Evolutionary conservation across 1,140 invertebrate species (phyloP).

Genomic region (Drosophila kanapiae): DNA sequence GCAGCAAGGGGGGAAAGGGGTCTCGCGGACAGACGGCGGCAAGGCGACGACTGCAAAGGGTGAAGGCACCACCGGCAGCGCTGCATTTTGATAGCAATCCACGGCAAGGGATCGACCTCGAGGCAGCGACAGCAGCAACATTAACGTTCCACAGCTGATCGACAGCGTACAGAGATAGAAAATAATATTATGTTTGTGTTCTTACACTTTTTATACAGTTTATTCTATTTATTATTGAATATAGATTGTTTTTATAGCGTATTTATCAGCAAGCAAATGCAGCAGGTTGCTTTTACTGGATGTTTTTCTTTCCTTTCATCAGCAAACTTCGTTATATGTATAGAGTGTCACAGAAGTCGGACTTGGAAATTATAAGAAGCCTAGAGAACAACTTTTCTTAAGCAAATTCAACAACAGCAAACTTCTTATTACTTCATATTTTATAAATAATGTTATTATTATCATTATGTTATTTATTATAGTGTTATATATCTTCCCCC

Average conservation of each 20-base stretch:
- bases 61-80: slow-evolving; percentile 63
- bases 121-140: slow-evolving; percentile 17
- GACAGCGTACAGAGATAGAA: slow-evolving; percentile 15
- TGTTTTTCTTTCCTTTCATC: not conserved
- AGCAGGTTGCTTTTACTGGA: not conserved
- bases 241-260: not conserved
- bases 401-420: not conserved
- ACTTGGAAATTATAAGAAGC: not conserved
- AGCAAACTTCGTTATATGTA: not conserved
- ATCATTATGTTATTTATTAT: no score
- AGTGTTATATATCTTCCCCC: no score
- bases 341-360: not conserved
- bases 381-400: not conserved
- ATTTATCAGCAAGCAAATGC: not conserved
- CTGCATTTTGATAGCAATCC: slow-evolving; percentile 74
- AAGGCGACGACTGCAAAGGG: slow-evolving; percentile 69
- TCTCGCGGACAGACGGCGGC: slow-evolving; percentile 45
- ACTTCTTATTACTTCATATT: not conserved
- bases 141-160: slow-evolving; percentile 66
- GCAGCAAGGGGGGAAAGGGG: slow-evolving; percentile 3
- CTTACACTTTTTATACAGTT: no score
- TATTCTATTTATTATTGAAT: no score
- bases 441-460: no score
- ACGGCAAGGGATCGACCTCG: slow-evolving; percentile 56
- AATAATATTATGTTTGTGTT: not conserved